Evolutionary conservation across 2,888 invertebrate genomes (phyloP).

Genomic region (Isotomurus palustris): DNA sequence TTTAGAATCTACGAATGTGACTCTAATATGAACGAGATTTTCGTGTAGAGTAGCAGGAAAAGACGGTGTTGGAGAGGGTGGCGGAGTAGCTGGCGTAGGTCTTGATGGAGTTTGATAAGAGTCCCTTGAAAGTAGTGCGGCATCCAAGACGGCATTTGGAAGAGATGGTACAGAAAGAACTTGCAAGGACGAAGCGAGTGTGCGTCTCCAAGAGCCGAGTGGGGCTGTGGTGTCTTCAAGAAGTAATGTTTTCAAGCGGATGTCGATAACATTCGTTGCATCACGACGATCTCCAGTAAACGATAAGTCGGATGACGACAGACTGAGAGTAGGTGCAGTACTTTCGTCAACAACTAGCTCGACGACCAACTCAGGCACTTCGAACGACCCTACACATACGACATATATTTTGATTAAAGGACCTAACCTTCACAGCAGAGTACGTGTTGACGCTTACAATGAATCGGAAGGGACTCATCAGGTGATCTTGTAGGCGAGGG

Average conservation of each 20-base stretch:
- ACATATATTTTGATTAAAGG: neutral
- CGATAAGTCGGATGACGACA: conserved; percentile 41
- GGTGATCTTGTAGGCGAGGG: conserved; percentile 41
- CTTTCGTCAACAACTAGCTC: conserved; percentile 54
- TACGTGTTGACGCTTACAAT: conserved; percentile 14
- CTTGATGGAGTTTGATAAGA: conserved; percentile 22
- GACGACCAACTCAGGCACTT: conserved; percentile 68
- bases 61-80: conserved; percentile 59
- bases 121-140: neutral
- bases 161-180: neutral
- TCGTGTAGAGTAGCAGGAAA: conserved; percentile 51
- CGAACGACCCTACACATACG: conserved; percentile 60
- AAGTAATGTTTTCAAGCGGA: conserved; percentile 68
- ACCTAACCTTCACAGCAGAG: neutral
- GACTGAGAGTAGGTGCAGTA: conserved; percentile 28
- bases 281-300: conserved; percentile 41
- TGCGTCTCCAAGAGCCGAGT: conserved; percentile 71
- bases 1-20: conserved; percentile 61
- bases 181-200: conserved; percentile 71
- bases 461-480: conserved; percentile 37
- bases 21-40: conserved; percentile 69
- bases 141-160: neutral
- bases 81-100: conserved; percentile 57
- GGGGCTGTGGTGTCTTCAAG: conserved; percentile 86
- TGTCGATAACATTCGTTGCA: conserved; percentile 40